Evolutionary conservation across 53 echinoderm and acorn worm genomes (phyloP).

Genomic region (Astropecten irregularis): DNA sequence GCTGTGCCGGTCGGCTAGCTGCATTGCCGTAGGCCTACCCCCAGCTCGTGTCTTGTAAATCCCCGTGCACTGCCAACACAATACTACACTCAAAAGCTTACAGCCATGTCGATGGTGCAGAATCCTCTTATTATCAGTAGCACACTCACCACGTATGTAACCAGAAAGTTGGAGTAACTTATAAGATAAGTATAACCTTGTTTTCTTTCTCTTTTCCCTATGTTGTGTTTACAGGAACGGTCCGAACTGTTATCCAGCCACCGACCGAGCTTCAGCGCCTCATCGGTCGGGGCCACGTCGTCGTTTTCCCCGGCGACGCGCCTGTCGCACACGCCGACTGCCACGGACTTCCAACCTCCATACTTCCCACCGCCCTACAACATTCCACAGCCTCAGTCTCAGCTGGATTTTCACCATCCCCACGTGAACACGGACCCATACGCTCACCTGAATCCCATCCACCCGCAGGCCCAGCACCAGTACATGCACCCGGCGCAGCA

Average conservation of each 20-base stretch:
- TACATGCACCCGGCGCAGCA: constrained; percentile 97
- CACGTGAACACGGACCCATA: constrained; percentile 99
- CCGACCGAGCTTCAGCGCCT: constrained; percentile 96
- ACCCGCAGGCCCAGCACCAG: constrained; percentile 96
- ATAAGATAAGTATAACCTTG: constrained; percentile 31
- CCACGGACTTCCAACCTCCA: constrained; percentile 99
- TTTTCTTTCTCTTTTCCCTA: constrained; percentile 35
- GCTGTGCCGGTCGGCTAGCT: neutral
- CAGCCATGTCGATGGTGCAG: no score
- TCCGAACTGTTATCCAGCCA: constrained; percentile 93
- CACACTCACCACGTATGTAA: no score
- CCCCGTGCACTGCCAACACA: neutral
- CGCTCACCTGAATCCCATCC: constrained; percentile 96
- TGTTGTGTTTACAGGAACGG: constrained; percentile 91
- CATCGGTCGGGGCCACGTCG: constrained; percentile 91
- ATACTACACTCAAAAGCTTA: no score
- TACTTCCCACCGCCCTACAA: constrained; percentile 99
- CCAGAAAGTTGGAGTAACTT: no score
- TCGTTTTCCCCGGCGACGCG: constrained; percentile 98
- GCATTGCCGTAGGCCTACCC: constrained; percentile 18
- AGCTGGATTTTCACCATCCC: constrained; percentile 98
- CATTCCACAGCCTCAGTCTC: constrained; percentile 98
- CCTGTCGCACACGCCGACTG: constrained; percentile 93
- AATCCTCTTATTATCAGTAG: no score
- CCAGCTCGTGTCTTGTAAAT: constrained; percentile 19